phyloP scores from a whole-genome alignment of 2,888 invertebrate genomes.

The Hoplodrina ambigua region DNA sequence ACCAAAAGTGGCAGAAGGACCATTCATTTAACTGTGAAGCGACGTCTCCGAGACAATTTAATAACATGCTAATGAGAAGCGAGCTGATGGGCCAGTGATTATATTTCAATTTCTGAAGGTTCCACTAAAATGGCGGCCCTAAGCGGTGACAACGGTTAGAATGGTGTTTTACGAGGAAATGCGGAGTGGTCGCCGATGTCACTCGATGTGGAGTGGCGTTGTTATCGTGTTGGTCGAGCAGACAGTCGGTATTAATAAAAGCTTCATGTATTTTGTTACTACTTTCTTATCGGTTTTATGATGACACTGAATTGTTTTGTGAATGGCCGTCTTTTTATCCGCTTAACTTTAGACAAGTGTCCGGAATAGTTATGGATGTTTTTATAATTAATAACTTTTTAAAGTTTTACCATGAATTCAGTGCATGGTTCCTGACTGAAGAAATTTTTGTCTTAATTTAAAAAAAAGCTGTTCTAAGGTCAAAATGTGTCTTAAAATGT shows the following conservation, averaged over 20 bases:
- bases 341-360: conserved; percentile 1
- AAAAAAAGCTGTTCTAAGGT: too few relatives aligned
- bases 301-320: conserved; percentile 10
- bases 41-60: conserved; percentile 49
- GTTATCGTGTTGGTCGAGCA: conserved; percentile 31
- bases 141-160: background rate
- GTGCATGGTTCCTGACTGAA: too few relatives aligned
- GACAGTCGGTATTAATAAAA: conserved; percentile 27
- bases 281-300: conserved; percentile 31
- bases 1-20: background rate
- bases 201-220: conserved; percentile 13
- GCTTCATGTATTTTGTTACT: conserved; percentile 17
- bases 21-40: conserved; percentile 30
- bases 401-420: too few relatives aligned
- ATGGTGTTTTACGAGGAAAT: conserved; percentile 34
- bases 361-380: background rate
- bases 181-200: conserved; percentile 11
- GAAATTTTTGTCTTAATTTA: too few relatives aligned
- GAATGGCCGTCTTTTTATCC: conserved; percentile 13
- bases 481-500: too few relatives aligned
- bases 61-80: conserved; percentile 69
- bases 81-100: conserved; percentile 48
- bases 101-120: conserved; percentile 60
- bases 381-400: too few relatives aligned
- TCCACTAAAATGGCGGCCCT: conserved; percentile 21